Evolutionary conservation across 2,888 invertebrate species (phyloP).

Genomic region (Brachyptera risi): DNA sequence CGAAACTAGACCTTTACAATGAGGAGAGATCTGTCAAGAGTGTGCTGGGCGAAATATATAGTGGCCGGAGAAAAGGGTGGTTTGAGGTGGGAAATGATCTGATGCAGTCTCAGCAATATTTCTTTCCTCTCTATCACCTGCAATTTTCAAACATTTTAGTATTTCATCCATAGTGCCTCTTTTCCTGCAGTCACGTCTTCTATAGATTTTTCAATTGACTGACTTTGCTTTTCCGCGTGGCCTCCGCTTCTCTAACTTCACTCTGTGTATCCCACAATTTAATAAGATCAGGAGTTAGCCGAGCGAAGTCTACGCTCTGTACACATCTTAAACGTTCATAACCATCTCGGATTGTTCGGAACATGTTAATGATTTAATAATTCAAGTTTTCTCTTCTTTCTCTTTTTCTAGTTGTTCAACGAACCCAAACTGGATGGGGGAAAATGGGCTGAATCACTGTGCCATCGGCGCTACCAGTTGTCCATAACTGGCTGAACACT

Average conservation of each 20-base stretch:
- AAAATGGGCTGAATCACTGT: slow-evolving; percentile 1
- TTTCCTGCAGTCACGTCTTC: slow-evolving; percentile 23
- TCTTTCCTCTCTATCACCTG: background rate
- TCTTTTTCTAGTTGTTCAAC: background rate
- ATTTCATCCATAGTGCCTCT: slow-evolving; percentile 14
- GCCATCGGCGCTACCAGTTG: background rate
- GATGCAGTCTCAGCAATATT: slow-evolving; percentile 18
- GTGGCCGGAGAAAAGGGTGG: too few species aligned
- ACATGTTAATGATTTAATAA: background rate
- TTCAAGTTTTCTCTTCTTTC: background rate
- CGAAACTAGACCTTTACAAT: too few species aligned
- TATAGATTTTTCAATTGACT: slow-evolving; percentile 26
- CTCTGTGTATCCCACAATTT: slow-evolving; percentile 15
- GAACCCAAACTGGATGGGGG: background rate
- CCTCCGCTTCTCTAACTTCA: background rate
- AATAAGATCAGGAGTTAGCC: background rate
- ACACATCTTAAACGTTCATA: background rate
- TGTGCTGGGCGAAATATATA: too few species aligned
- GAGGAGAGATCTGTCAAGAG: background rate
- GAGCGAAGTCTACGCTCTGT: background rate
- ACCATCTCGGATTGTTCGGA: background rate
- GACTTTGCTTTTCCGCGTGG: background rate
- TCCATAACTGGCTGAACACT: background rate
- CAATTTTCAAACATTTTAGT: slow-evolving; percentile 16
- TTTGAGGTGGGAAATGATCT: too few species aligned